A percentile compares a stretch with the other conserved stretches of the same genome.
Evolutionary conservation across 2,888 invertebrate species (phyloP).

Genomic region (Eugnorisma glareosa): DNA sequence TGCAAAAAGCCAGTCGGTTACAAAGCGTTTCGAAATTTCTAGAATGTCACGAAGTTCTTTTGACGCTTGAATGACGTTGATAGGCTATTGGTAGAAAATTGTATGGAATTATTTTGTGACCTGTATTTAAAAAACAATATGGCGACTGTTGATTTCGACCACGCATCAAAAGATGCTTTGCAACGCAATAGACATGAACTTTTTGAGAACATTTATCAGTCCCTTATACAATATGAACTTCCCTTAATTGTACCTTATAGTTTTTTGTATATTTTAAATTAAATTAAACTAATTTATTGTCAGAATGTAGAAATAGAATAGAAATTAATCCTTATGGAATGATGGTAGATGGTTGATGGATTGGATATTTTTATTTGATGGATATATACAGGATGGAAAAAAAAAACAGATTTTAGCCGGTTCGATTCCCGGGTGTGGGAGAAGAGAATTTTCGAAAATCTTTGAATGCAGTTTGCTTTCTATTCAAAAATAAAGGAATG

Average conservation of each 20-base stretch:
- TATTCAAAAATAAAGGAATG: too few species aligned
- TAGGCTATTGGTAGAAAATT: neutral
- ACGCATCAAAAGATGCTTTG: neutral
- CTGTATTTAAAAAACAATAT: neutral
- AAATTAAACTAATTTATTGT: too few species aligned
- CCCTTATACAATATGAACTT: neutral
- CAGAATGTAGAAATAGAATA: too few species aligned
- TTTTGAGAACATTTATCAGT: neutral
- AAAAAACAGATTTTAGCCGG: too few species aligned
- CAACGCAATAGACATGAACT: neutral
- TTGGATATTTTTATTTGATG: too few species aligned
- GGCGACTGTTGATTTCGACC: neutral
- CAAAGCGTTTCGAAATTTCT: neutral
- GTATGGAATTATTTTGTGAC: neutral
- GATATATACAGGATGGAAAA: too few species aligned
- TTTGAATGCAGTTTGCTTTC: too few species aligned
- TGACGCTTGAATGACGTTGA: neutral
- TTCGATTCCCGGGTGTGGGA: too few species aligned
- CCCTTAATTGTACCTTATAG: neutral
- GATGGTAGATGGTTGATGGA: too few species aligned
- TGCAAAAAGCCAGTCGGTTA: neutral
- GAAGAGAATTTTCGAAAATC: too few species aligned
- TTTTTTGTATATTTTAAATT: too few species aligned
- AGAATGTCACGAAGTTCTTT: neutral
- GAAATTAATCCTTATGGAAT: too few species aligned